A percentile compares a stretch with the other conserved stretches of the same genome.
phyloP scores from a whole-genome alignment of 2,888 invertebrate genomes.

The Parnassius apollo region DNA sequence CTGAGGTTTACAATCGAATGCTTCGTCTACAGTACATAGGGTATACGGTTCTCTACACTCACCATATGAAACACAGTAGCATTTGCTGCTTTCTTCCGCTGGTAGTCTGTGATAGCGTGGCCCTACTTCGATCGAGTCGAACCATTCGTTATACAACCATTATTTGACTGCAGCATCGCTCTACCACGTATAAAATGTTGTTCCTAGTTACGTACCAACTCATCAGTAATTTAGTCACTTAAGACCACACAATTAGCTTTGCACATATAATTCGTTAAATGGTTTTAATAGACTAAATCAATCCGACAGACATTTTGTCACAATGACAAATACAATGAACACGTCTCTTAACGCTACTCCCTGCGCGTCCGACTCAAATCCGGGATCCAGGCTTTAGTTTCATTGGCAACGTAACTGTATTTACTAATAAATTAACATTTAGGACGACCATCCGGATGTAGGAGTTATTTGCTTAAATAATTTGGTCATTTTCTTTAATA shows the following conservation, averaged over 20 bases:
- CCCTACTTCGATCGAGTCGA: too few species aligned
- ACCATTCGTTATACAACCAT: too few species aligned
- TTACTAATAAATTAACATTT: conserved; percentile 22
- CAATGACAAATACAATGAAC: conserved; percentile 21
- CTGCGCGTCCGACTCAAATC: conserved; percentile 6
- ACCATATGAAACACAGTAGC: too few species aligned
- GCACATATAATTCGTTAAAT: not conserved
- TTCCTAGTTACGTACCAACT: too few species aligned
- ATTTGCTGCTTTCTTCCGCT: too few species aligned
- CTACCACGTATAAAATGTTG: too few species aligned
- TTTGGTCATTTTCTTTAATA: conserved; percentile 21
- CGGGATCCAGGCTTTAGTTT: conserved; percentile 1
- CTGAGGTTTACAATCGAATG: too few species aligned
- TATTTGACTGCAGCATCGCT: too few species aligned
- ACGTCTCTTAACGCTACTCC: conserved; percentile 4
- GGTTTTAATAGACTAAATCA: conserved; percentile 11
- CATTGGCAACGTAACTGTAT: conserved; percentile 16
- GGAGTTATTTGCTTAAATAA: conserved; percentile 16
- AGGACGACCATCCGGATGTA: conserved; percentile 11
- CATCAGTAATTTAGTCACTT: too few species aligned
- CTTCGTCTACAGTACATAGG: too few species aligned
- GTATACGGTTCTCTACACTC: too few species aligned
- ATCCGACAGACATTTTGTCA: conserved; percentile 11
- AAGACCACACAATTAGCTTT: not conserved
- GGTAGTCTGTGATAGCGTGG: too few species aligned